Conservation (phyloP, 2,113 vertebrate species). For the Bubo scandiacus region DNA sequence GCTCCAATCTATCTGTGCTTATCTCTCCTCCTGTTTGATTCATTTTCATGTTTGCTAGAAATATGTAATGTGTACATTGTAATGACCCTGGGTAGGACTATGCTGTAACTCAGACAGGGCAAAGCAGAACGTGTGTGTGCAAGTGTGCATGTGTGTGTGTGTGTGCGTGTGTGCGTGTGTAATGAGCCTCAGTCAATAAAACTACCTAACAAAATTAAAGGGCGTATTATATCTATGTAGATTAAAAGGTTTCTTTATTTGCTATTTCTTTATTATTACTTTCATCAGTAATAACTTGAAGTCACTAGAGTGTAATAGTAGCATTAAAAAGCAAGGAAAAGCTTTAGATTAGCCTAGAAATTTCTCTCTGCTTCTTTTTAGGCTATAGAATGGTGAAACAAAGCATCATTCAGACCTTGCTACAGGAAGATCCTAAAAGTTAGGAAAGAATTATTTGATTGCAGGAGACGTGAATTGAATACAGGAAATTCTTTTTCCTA, state of each 20-base stretch:
- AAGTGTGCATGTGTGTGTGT: neutral
- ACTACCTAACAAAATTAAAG: slow-evolving; percentile 5
- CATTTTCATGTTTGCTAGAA: slow-evolving; percentile 68
- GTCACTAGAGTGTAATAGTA: neutral
- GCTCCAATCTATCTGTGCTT: slow-evolving; percentile 74
- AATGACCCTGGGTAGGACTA: slow-evolving; percentile 73
- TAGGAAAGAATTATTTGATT: neutral
- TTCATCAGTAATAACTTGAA: neutral
- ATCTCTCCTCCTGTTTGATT: slow-evolving; percentile 65
- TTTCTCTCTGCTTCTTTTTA: neutral
- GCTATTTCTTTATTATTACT: neutral
- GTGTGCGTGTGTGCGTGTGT: neutral
- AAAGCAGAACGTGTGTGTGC: slow-evolving; percentile 29
- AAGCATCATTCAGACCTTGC: neutral
- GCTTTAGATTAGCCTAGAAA: neutral
- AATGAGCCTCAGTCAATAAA: neutral
- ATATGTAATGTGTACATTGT: slow-evolving; percentile 67
- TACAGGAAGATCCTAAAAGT: neutral
- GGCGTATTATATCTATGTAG: neutral
- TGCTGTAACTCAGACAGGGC: slow-evolving; percentile 68
- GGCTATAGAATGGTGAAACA: slow-evolving; percentile 20
- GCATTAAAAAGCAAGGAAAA: slow-evolving; percentile 3
- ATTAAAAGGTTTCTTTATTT: neutral
- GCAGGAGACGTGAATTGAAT: neutral
- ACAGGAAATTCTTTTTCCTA: neutral